Percentiles rank a stretch among this genome's conserved stretches.
Evolutionary conservation across 1,140 invertebrate species (phyloP).

Genomic region (Orchesella cincta): DNA sequence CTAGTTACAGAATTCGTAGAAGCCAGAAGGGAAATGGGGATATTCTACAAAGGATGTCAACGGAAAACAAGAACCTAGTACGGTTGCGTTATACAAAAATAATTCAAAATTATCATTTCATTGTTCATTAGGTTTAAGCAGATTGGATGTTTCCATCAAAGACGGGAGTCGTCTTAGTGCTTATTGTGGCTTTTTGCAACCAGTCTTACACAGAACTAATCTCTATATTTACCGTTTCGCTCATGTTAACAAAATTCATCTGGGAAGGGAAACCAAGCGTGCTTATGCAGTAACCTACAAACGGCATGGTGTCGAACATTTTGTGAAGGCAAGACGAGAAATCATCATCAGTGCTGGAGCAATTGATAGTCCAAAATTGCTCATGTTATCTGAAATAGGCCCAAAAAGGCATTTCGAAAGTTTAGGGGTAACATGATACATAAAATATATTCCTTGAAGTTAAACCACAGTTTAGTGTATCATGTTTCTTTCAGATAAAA

Average conservation of each 20-base stretch:
- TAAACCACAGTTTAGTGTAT: no score
- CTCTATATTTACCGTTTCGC: slow-evolving; percentile 66
- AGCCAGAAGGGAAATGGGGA: no score
- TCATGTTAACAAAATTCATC: slow-evolving; percentile 59
- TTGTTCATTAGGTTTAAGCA: no score
- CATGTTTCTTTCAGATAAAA: no score
- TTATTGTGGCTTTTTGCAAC: slow-evolving; percentile 72
- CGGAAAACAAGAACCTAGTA: no score
- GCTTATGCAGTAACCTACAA: slow-evolving; percentile 42
- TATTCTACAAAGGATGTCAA: no score
- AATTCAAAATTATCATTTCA: no score
- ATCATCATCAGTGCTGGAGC: slow-evolving; percentile 55
- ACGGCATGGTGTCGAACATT: slow-evolving; percentile 30
- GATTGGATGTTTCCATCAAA: slow-evolving; percentile 66
- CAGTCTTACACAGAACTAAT: slow-evolving; percentile 64
- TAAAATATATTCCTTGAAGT: no score
- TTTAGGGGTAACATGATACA: no score
- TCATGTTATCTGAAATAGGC: slow-evolving; percentile 61
- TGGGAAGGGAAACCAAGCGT: not conserved
- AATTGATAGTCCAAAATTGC: slow-evolving; percentile 25
- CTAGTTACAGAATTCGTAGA: no score
- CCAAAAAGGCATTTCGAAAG: slow-evolving; percentile 56
- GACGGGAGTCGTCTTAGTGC: slow-evolving; percentile 71
- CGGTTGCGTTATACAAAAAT: no score
- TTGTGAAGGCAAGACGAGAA: slow-evolving; percentile 51